Base-by-base conservation (phyloP, 2,797 vertebrate genomes). In the Labeo calbasu region DNA sequence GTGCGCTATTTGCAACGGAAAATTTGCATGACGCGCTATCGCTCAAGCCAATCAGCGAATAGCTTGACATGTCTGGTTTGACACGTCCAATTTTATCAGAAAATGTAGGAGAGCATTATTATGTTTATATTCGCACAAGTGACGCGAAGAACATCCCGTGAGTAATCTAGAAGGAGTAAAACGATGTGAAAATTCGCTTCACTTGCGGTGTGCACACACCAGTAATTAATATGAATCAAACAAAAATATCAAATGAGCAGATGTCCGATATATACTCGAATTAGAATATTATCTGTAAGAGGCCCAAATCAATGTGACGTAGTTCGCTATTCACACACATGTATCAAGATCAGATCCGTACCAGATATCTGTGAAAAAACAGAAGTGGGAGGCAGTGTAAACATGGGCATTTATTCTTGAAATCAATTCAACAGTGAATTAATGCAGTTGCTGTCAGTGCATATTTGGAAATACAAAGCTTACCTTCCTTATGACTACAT, bases 391-490 rank as follows among this genome's bases (percentile, higher is more conserved):
- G 48, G 75, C 7, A 61, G 43, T 14, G 57, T 79, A 72, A 65
- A 66, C 4, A 43, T 59, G 72, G n/a, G 25, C 73, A 53, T 40
- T 61, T 53, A 32, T 73, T 43, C 61, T n/a, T 55, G 11, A 55
- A 23, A 59, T 10, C 11, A 43, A 77, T 66, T 63, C 36, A n/a
- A 12, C 28, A 2, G 4, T 19, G 55, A 79, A 23, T 59, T 21
- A 51, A 46, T 77, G 21, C 10, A 28, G 3, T 78, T 50, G 61
- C 46, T 51, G 11, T 78, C 76, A 6, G 1, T 65, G 59, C 25
- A 23, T 46, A 50, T 79, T 79, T 79, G 46, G 77, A 79, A 66
- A 66, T 36, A 51, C 46, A 68, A 53, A 79, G 4, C n/a, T 36
- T 51, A 51, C 19, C 19, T 51, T 63, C 3, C 8, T 36, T n/a